Evolutionary conservation across 2,888 invertebrate genomes (phyloP).

Genomic region (Calameuta pallipes): DNA sequence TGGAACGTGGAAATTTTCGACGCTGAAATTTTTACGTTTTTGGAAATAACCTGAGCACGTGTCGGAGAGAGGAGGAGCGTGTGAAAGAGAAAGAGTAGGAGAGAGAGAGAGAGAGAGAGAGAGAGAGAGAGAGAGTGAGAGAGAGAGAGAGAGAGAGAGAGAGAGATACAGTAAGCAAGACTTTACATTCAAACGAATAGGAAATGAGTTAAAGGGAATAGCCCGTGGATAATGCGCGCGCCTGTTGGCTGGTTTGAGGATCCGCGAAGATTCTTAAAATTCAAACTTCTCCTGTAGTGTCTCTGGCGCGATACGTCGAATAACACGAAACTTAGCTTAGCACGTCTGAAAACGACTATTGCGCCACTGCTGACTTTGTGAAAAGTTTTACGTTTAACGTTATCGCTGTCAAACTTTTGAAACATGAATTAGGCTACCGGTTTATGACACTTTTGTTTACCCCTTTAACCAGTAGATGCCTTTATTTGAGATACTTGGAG

Average conservation of each 20-base stretch:
- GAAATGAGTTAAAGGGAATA: neutral
- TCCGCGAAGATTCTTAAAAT: neutral
- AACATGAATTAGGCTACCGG: neutral
- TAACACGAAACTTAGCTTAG: neutral
- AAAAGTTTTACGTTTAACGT: neutral
- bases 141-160: neutral
- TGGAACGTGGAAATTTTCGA: neutral
- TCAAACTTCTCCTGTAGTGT: neutral
- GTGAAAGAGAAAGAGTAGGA: neutral
- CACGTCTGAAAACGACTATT: neutral
- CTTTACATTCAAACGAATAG: no score
- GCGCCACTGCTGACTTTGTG: neutral
- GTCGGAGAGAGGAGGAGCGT: neutral
- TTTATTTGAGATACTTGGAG: neutral
- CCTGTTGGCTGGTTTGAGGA: neutral
- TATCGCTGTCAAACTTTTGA: neutral
- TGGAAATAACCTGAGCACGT: neutral
- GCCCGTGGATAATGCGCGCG: neutral
- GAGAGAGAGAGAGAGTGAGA: neutral
- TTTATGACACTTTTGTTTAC: neutral
- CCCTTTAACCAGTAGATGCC: neutral
- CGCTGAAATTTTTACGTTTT: neutral
- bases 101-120: neutral
- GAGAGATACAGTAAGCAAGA: neutral
- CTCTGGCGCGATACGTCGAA: neutral